Conservation (phyloP, 2,797 vertebrate genomes). For the Choloepus didactylus region DNA sequence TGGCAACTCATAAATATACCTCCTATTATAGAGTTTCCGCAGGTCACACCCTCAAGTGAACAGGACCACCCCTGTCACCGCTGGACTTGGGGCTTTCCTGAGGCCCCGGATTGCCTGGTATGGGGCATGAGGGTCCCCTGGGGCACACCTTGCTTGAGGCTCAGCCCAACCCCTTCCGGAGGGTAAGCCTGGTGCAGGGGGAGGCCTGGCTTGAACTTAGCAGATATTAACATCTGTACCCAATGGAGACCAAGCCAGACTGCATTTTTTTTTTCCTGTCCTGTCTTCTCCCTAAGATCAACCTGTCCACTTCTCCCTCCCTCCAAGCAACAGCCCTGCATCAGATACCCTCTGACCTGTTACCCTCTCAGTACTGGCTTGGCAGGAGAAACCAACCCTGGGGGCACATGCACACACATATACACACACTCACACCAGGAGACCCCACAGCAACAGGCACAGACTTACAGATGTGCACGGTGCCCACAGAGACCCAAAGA, state of each 20-base stretch:
- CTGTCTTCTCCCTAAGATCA: background rate
- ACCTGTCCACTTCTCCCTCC: background rate
- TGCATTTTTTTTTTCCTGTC: background rate
- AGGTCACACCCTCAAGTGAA: background rate
- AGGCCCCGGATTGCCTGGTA: background rate
- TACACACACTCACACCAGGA: background rate
- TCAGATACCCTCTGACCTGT: background rate
- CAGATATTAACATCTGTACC: background rate
- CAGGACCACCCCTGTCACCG: background rate
- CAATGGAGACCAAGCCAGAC: background rate
- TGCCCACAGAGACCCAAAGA: background rate
- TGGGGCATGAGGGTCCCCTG: background rate
- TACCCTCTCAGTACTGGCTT: background rate
- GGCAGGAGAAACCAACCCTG: background rate
- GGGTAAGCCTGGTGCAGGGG: background rate
- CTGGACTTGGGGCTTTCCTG: background rate
- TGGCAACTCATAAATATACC: conserved; percentile 52
- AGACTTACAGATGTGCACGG: background rate
- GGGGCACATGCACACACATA: too few species aligned
- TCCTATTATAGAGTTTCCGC: conserved; percentile 43
- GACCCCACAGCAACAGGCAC: background rate
- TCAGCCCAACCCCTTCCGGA: background rate
- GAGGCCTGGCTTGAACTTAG: background rate
- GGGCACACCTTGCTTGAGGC: background rate
- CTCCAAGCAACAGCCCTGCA: background rate